A percentile compares a stretch with the other conserved stretches of the same genome.
Evolutionary conservation across 2,888 invertebrate species (phyloP).

Genomic region (Chloroclystis v-ata): DNA sequence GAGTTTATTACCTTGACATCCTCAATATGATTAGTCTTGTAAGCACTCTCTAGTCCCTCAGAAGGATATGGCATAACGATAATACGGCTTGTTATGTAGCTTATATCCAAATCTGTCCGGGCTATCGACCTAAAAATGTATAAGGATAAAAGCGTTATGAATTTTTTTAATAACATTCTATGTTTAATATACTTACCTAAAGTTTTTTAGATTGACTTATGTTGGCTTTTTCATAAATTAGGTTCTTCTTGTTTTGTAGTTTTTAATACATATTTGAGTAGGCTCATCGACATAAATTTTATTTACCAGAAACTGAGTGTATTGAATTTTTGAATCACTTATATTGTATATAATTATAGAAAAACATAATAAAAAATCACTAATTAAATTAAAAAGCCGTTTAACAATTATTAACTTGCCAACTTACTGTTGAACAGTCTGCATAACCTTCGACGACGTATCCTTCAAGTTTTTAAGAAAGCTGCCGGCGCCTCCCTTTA

Average conservation of each 20-base stretch:
- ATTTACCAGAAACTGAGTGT: too few relatives aligned
- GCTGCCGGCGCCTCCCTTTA: slow-evolving; percentile 95
- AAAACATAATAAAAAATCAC: too few relatives aligned
- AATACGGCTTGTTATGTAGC: slow-evolving; percentile 93
- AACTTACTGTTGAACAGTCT: slow-evolving; percentile 93
- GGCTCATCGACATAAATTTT: too few relatives aligned
- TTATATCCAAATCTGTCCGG: slow-evolving; percentile 92
- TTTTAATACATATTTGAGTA: too few relatives aligned
- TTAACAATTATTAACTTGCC: neutral
- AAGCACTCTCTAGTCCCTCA: slow-evolving; percentile 95
- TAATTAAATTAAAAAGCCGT: neutral
- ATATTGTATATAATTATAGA: too few relatives aligned
- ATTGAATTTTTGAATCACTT: too few relatives aligned
- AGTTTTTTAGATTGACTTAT: too few relatives aligned
- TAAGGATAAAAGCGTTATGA: too few relatives aligned
- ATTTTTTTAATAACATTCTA: too few relatives aligned
- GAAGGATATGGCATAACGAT: slow-evolving; percentile 97
- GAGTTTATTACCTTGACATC: slow-evolving; percentile 90
- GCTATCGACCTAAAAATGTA: slow-evolving; percentile 84
- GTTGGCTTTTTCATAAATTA: too few relatives aligned
- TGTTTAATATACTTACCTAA: too few relatives aligned
- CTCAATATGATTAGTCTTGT: slow-evolving; percentile 94
- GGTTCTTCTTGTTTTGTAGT: too few relatives aligned
- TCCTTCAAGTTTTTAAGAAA: slow-evolving; percentile 96
- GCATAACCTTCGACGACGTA: slow-evolving; percentile 97